A percentile compares a stretch with the other conserved stretches of the same genome.
Conservation (phyloP, 2,888 invertebrate species). For the Andrena marginata region DNA sequence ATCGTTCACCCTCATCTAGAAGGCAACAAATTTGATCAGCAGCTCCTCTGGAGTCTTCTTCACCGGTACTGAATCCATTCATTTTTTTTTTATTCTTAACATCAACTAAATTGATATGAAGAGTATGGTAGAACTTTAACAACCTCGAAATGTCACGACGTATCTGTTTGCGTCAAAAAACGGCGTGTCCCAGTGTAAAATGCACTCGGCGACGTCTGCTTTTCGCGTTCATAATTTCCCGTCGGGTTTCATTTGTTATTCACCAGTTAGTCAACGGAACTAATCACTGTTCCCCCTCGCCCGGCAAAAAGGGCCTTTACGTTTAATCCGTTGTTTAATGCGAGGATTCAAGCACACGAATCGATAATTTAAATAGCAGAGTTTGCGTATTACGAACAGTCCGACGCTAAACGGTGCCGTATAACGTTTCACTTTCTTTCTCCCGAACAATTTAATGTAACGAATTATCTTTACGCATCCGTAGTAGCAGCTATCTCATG, state of each 20-base stretch:
- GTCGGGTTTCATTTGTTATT: slow-evolving; percentile 46
- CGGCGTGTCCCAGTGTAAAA: slow-evolving; percentile 50
- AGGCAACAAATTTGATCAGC: slow-evolving; percentile 97
- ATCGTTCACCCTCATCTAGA: slow-evolving; percentile 94
- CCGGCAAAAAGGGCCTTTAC: slow-evolving; percentile 4
- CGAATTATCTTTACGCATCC: slow-evolving; percentile 11
- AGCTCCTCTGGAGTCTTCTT: slow-evolving; percentile 95
- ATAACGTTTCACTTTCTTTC: slow-evolving; percentile 51
- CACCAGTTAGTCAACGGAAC: neutral
- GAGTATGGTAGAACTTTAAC: slow-evolving; percentile 62
- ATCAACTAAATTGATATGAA: slow-evolving; percentile 62
- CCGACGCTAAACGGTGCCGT: slow-evolving; percentile 31
- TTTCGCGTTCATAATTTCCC: slow-evolving; percentile 51
- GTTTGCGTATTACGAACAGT: slow-evolving; percentile 49
- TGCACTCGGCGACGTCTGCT: slow-evolving; percentile 43
- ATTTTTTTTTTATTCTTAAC: slow-evolving; percentile 84
- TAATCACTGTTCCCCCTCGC: neutral
- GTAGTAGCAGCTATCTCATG: neutral
- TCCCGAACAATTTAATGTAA: slow-evolving; percentile 27
- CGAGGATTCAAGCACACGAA: slow-evolving; percentile 43
- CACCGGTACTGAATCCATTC: slow-evolving; percentile 96
- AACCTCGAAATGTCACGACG: slow-evolving; percentile 52
- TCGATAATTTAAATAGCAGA: slow-evolving; percentile 58
- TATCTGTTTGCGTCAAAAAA: slow-evolving; percentile 56
- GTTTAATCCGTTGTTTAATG: slow-evolving; percentile 3